Evolutionary conservation across 2,113 vertebrate species (phyloP).

Genomic region (Laticauda colubrina): DNA sequence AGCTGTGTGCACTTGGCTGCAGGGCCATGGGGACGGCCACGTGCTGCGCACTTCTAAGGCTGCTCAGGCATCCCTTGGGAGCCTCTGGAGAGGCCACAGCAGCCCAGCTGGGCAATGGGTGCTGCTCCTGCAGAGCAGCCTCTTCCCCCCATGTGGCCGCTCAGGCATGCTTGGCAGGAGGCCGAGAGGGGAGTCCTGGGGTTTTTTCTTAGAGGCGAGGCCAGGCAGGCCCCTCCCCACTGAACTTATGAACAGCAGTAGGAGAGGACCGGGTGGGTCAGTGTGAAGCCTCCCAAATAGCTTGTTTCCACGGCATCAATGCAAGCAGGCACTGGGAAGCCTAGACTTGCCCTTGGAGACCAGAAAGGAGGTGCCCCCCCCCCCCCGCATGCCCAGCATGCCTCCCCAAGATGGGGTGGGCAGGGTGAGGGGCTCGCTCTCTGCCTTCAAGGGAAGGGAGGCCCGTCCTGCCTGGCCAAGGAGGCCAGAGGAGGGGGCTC

Average conservation of each 20-base stretch:
- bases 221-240: background rate
- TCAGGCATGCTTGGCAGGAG: background rate
- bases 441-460: background rate
- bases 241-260: background rate
- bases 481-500: background rate
- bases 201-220: background rate
- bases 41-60: background rate
- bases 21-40: background rate
- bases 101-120: background rate
- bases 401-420: background rate
- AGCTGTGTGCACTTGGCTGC: background rate
- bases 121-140: background rate
- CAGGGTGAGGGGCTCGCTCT: background rate
- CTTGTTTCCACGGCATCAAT: background rate
- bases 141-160: background rate
- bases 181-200: background rate
- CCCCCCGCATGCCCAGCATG: background rate
- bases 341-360: background rate
- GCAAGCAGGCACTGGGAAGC: background rate
- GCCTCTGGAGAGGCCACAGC: background rate
- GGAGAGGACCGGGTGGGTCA: background rate
- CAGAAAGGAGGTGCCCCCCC: background rate
- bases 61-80: background rate
- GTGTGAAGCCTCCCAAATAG: background rate
- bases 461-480: background rate